A percentile compares a stretch with the other conserved stretches of the same genome.
Evolutionary conservation across 2,797 vertebrate species (phyloP).

Genomic region (Phataginus tetradactyla): DNA sequence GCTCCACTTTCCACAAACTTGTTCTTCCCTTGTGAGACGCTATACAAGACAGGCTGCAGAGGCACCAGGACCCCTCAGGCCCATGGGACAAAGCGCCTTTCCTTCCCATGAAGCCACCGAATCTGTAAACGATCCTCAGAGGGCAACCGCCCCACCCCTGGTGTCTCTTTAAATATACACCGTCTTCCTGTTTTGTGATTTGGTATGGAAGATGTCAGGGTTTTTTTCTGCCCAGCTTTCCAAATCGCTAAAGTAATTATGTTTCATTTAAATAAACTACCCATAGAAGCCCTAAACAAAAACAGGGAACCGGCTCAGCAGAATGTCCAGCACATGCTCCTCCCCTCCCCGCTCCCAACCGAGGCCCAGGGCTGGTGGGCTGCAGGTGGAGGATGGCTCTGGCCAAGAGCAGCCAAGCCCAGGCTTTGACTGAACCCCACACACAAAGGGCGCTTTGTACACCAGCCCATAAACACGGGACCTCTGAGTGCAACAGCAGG

Average conservation of each 20-base stretch:
- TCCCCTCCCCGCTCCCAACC: background rate
- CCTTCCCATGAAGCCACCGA: background rate
- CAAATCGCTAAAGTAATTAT: background rate
- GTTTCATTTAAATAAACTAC: background rate
- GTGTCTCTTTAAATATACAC: background rate
- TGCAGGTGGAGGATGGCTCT: background rate
- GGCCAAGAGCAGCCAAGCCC: background rate
- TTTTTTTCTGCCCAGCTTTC: background rate
- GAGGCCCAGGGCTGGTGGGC: background rate
- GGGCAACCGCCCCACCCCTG: background rate
- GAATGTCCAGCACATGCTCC: background rate
- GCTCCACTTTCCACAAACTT: background rate
- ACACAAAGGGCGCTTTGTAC: background rate
- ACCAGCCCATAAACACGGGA: background rate
- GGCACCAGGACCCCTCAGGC: background rate
- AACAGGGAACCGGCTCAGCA: background rate
- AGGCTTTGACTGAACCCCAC: background rate
- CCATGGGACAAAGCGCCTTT: background rate
- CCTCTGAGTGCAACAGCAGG: background rate
- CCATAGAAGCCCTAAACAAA: background rate
- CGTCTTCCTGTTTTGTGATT: background rate
- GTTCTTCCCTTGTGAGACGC: background rate
- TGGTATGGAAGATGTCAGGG: background rate
- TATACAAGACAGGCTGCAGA: fast-evolving
- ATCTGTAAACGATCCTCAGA: too few relatives aligned